A percentile compares a stretch with the other conserved stretches of the same genome.
Evolutionary conservation across 2,113 vertebrate genomes (phyloP).

Genomic region (Scartelaos histophorus): DNA sequence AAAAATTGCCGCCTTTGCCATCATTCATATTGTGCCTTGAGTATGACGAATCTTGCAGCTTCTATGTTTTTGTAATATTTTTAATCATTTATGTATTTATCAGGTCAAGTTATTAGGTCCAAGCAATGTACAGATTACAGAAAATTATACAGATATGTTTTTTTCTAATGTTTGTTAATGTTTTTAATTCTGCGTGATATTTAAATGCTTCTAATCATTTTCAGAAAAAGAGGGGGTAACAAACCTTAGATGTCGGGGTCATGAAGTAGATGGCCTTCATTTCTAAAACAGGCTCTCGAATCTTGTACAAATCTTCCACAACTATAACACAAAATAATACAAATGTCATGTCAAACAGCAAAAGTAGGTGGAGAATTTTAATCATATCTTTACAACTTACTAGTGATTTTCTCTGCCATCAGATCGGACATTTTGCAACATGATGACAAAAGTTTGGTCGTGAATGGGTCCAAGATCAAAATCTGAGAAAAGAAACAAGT

Average conservation of each 20-base stretch:
- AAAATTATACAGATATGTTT: too few relatives aligned
- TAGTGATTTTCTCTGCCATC: slow-evolving; percentile 86
- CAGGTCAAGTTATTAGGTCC: too few relatives aligned
- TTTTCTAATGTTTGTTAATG: too few relatives aligned
- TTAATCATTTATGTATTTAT: too few relatives aligned
- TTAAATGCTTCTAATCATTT: neutral
- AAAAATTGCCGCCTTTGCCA: too few relatives aligned
- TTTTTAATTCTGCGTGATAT: neutral
- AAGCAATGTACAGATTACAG: too few relatives aligned
- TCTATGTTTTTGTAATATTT: too few relatives aligned
- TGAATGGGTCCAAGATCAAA: slow-evolving; percentile 92
- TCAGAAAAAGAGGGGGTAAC: neutral
- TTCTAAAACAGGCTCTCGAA: slow-evolving; percentile 88
- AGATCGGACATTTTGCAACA: slow-evolving; percentile 97
- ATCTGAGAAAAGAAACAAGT: slow-evolving; percentile 76
- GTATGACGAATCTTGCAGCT: too few relatives aligned
- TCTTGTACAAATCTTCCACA: slow-evolving; percentile 92
- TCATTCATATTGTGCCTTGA: too few relatives aligned
- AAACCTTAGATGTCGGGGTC: slow-evolving; percentile 87
- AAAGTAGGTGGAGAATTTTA: neutral
- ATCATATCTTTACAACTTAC: slow-evolving; percentile 46
- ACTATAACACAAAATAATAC: slow-evolving; percentile 74
- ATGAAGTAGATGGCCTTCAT: slow-evolving; percentile 98
- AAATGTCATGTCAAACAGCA: neutral
- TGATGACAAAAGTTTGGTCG: slow-evolving; percentile 89